These are phyloP conservation scores for Cirrhinus molitorella DNA, from an alignment of 2,797 vertebrate species.

Conservation along the genomic window DNA sequence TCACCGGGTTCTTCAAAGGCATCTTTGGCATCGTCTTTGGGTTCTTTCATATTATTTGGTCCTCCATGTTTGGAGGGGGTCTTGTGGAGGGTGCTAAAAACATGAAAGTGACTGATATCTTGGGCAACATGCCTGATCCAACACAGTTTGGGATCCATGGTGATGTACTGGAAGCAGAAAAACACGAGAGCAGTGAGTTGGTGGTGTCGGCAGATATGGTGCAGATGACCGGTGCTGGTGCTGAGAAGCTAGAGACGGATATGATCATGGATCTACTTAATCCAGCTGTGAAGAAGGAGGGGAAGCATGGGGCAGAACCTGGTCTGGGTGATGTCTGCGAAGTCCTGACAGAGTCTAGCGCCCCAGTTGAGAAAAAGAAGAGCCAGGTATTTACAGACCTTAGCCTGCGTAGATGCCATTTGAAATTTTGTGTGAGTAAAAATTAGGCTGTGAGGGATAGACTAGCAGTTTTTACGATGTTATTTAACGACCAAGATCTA, in stretches of 20 bases:
- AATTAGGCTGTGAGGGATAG: background rate
- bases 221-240: conserved; percentile 77
- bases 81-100: conserved; percentile 98
- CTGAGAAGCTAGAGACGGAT: conserved; percentile 84
- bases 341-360: conserved; percentile 69
- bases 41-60: conserved; percentile 95
- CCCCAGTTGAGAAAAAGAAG: conserved; percentile 71
- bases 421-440: background rate
- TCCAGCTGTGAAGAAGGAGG: conserved; percentile 84
- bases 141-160: conserved; percentile 98
- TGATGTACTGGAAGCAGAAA: conserved; percentile 88
- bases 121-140: conserved; percentile 98
- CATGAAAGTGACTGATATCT: conserved; percentile 97
- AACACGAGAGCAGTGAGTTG: conserved; percentile 82
- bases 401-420: background rate
- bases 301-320: conserved; percentile 87
- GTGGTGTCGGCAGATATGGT: conserved; percentile 78
- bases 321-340: conserved; percentile 94
- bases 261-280: conserved; percentile 87
- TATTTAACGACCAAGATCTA: background rate
- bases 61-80: conserved; percentile 94
- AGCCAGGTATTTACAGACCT: conserved; percentile 37
- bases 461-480: background rate
- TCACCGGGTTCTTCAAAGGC: conserved; percentile 88
- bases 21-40: conserved; percentile 89